A percentile compares a stretch with the other conserved stretches of the same genome.
Conservation (phyloP, 2,888 invertebrate species). For the Eucera pruinosa region DNA sequence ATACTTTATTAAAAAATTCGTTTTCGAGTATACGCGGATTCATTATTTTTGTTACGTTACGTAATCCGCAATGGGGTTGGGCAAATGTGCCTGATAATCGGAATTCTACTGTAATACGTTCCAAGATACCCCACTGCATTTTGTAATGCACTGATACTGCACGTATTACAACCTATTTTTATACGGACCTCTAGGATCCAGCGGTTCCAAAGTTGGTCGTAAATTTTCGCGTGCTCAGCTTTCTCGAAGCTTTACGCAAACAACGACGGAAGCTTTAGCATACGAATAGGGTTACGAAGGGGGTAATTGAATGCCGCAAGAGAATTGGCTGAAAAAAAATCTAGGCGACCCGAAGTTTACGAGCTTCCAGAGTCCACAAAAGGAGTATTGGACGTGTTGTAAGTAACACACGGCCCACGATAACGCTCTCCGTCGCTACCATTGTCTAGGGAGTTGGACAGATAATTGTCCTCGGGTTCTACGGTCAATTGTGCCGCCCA, state of each 20-base stretch:
- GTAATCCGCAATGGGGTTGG: too few relatives aligned
- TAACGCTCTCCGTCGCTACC: constrained; percentile 29
- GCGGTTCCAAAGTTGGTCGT: background rate
- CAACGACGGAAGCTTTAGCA: too few relatives aligned
- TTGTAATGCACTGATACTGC: too few relatives aligned
- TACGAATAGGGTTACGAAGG: background rate
- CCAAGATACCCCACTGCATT: too few relatives aligned
- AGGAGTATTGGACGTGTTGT: constrained; percentile 11
- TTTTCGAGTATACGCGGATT: too few relatives aligned
- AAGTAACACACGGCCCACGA: constrained; percentile 40
- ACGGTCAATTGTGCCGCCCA: constrained; percentile 41
- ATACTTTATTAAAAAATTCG: too few relatives aligned
- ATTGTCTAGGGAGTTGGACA: constrained; percentile 46
- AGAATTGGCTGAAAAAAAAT: background rate
- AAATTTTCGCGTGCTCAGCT: background rate
- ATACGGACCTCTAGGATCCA: constrained; percentile 7
- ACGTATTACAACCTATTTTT: too few relatives aligned
- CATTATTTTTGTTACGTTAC: too few relatives aligned
- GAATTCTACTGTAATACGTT: too few relatives aligned
- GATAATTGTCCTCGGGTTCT: constrained; percentile 50
- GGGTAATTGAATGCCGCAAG: constrained; percentile 26
- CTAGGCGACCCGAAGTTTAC: constrained; percentile 25
- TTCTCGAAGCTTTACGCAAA: background rate
- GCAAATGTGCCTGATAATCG: too few relatives aligned
- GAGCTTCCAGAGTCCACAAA: constrained; percentile 42